Percentiles rank a stretch among this genome's conserved stretches.
phyloP scores from a whole-genome alignment of 1,140 invertebrate species.

The Solenopsis fugax region DNA sequence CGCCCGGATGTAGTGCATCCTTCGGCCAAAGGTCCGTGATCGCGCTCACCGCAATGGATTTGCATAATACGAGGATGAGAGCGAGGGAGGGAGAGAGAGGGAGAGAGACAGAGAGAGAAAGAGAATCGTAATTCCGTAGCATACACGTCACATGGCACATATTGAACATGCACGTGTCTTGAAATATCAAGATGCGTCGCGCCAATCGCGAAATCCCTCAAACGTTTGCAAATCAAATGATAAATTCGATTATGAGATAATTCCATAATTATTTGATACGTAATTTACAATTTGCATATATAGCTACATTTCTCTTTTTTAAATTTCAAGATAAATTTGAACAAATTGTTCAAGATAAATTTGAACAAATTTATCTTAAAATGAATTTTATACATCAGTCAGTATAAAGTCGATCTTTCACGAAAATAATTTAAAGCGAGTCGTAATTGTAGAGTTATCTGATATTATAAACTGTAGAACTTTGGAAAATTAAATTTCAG shows the following conservation, averaged over 20 bases:
- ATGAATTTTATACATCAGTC: background rate
- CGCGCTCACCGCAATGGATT: constrained; percentile 65
- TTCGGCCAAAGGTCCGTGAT: constrained; percentile 49
- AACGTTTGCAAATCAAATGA: constrained; percentile 6
- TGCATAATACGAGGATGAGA: constrained; percentile 67
- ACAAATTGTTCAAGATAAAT: background rate
- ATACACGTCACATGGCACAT: constrained; percentile 49
- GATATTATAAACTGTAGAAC: background rate
- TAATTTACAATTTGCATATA: background rate
- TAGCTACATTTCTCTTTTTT: background rate
- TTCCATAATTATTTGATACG: background rate
- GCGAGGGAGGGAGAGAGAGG: background rate
- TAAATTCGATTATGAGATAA: constrained; percentile 4
- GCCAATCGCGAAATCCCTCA: constrained; percentile 10
- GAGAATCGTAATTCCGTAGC: constrained; percentile 47
- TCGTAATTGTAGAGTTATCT: background rate
- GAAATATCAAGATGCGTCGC: constrained; percentile 48
- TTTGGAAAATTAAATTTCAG: constrained; percentile 2
- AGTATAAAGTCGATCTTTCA: background rate
- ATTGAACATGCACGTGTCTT: constrained; percentile 27
- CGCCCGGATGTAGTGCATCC: constrained; percentile 64
- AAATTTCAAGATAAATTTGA: constrained; percentile 4
- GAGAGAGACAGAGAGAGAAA: background rate
- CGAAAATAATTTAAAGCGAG: background rate
- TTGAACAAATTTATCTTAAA: background rate